Percentiles rank a stretch among this genome's conserved stretches.
Conservation (phyloP, 2,797 vertebrate genomes). For the Anas acuta region DNA sequence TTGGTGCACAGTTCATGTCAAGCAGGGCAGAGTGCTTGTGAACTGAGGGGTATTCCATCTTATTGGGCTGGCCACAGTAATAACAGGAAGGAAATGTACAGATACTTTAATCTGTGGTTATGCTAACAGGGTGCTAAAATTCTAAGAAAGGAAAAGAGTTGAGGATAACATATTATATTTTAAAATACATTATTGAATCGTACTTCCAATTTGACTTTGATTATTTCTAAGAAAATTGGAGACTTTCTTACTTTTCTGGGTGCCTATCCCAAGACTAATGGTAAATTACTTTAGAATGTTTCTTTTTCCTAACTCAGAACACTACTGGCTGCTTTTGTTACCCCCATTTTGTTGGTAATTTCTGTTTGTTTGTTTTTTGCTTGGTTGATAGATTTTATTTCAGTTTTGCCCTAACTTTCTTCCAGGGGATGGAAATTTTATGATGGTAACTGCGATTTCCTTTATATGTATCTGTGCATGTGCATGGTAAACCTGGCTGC, state of each 20-base stretch:
- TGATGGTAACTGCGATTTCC: neutral
- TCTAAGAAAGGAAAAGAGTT: neutral
- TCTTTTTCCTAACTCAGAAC: neutral
- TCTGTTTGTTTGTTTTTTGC: slow-evolving; percentile 12
- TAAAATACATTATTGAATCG: neutral
- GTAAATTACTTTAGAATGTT: neutral
- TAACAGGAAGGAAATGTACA: neutral
- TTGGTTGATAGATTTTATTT: neutral
- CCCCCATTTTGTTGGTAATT: neutral
- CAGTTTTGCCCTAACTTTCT: neutral
- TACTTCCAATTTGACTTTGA: neutral
- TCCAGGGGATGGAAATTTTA: neutral
- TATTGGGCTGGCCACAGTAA: neutral
- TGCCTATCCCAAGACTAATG: neutral
- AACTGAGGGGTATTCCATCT: neutral
- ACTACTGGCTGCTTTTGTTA: neutral
- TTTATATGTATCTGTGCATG: fast-evolving
- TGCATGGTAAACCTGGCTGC: neutral
- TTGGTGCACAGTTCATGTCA: neutral
- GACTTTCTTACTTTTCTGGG: neutral
- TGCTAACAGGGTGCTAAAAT: neutral
- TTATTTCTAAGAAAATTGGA: slow-evolving; percentile 27
- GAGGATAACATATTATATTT: neutral
- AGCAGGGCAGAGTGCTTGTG: neutral
- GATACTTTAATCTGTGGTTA: neutral